Evolutionary conservation across 2,888 invertebrate species (phyloP), one percentile per base, ranked within the genome.

Genomic region (Cartodere bifasciata): DNA sequence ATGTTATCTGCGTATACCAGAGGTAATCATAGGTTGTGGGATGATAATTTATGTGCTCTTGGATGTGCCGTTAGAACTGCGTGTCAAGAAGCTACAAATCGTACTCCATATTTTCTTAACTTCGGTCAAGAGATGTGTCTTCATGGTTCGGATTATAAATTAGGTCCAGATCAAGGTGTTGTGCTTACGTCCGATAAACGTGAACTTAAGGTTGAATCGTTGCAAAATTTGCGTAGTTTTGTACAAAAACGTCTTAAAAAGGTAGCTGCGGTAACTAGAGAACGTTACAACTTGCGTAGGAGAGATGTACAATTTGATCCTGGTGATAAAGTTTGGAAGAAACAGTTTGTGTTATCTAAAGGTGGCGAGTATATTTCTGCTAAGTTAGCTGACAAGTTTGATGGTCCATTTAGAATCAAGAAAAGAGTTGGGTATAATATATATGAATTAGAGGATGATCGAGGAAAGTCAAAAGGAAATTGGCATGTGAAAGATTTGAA

Each of bases 1-100:
- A 48, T 53, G 45, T 39, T 53, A 2, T 16, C 42, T 1, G 29
- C 47, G 3, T 51, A 42, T 23, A 37, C 50, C 0, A 23, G 20
- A 1, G 34, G 37, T 0, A 39, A 47, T 21, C 51, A 53, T 13
- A 17, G 44, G 6, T 21, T 26, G 3, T 45, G 42, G 39, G 42
- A 42, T 35, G 10, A 23, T 9, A 24, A 37, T 28, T 23, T 45
- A 5, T 16, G 23, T 6, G 29, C 35, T 23, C 23, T 40, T 14
- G 37, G 35, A 5, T 44, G 39, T 32, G 39, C 42, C 3, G 25
- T 45, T 1, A 32, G 42, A 10, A 37, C 42, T 2, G 29, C 38
- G 2, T 34, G 32, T 21, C 42, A 44, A 12, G 40, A 41, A 35
- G 35, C 35, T 2, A 44, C 41, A 2, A 30, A 29, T 1, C 23